phyloP scores from a whole-genome alignment of 2,797 vertebrate species.

The Sebastes diploproa region DNA sequence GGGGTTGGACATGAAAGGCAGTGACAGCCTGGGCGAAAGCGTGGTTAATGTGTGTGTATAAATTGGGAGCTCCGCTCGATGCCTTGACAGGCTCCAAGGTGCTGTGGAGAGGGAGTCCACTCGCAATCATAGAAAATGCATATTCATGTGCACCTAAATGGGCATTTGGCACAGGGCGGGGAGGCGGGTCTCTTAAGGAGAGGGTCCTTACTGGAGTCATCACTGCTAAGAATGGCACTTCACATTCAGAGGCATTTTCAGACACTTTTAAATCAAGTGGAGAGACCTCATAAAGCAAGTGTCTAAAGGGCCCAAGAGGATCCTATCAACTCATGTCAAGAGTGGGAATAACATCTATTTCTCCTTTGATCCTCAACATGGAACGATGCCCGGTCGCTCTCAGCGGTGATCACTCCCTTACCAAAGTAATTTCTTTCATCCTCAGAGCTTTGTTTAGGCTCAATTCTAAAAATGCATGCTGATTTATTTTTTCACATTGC shows the following conservation, averaged over 20 bases:
- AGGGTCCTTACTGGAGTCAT: constrained; percentile 28
- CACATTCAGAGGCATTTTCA: constrained; percentile 42
- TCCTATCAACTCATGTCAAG: constrained; percentile 39
- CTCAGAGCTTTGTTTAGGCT: constrained; percentile 19
- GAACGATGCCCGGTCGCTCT: constrained; percentile 10
- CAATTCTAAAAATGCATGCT: constrained; percentile 35
- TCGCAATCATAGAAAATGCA: constrained; percentile 53
- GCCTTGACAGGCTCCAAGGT: constrained; percentile 26
- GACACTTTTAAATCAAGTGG: constrained; percentile 53
- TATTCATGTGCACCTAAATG: constrained; percentile 64
- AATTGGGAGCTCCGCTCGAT: constrained; percentile 37
- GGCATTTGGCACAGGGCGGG: constrained; percentile 37
- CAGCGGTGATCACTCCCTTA: constrained; percentile 26
- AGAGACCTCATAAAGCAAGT: constrained; percentile 48
- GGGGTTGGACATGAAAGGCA: constrained; percentile 66
- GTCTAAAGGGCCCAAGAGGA: constrained; percentile 47
- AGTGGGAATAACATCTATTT: constrained; percentile 32
- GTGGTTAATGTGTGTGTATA: constrained; percentile 67
- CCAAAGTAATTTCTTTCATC: neutral
- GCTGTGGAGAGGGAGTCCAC: constrained; percentile 35
- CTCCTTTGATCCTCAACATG: constrained; percentile 39
- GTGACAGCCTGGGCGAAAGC: constrained; percentile 58
- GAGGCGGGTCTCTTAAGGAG: constrained; percentile 33
- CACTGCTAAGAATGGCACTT: constrained; percentile 39
- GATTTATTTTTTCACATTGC: constrained; percentile 19